Evolutionary conservation across 2,113 vertebrate species (phyloP).

Genomic region (Anser brachyrhynchus): DNA sequence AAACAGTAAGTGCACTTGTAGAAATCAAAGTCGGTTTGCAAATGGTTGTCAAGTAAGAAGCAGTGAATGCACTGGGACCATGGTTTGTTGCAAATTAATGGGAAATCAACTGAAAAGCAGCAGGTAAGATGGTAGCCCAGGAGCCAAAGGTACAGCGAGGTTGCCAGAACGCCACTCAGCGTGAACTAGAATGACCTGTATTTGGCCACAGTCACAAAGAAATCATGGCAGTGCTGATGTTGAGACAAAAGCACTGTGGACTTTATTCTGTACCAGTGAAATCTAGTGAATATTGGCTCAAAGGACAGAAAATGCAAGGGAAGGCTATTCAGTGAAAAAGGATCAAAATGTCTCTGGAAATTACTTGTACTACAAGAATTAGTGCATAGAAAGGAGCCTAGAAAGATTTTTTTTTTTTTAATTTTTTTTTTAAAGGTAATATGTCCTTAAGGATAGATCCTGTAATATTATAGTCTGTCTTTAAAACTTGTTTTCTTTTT

Average conservation of each 20-base stretch:
- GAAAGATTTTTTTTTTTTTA: not conserved
- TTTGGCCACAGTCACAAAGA: not conserved
- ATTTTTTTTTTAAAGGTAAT: not conserved
- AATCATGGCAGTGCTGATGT: not conserved
- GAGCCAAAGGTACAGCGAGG: not conserved
- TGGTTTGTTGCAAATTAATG: not conserved
- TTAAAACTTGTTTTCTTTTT: not conserved
- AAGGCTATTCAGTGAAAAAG: not conserved
- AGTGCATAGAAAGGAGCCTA: not conserved
- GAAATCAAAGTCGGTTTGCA: not conserved
- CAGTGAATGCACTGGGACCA: not conserved
- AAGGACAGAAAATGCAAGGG: not conserved
- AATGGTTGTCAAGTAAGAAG: not conserved
- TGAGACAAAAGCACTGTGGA: not conserved
- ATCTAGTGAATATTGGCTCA: not conserved
- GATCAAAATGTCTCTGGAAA: not conserved
- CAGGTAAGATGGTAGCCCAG: not conserved
- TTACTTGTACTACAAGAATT: not conserved
- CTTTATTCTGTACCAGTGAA: not conserved
- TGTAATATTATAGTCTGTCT: not conserved
- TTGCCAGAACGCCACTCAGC: not conserved
- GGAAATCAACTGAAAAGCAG: not conserved
- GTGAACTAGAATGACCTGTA: not conserved
- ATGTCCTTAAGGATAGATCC: not conserved
- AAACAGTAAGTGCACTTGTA: not conserved